These are phyloP conservation scores for Trochalopteron elliotii DNA, from an alignment of 2,113 vertebrate species.

Conservation along the genomic window DNA sequence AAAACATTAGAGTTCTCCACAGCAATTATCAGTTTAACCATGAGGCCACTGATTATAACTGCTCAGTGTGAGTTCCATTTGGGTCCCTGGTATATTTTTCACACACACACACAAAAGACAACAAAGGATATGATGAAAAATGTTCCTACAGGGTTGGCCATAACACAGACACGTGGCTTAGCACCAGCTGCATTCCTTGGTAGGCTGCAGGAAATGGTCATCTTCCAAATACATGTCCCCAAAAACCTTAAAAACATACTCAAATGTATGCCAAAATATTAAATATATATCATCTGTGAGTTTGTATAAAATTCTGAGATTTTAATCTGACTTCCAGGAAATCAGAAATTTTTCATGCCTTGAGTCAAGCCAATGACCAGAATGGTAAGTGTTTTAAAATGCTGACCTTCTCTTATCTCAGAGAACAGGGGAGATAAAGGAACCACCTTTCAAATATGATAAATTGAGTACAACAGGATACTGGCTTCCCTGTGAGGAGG, in stretches of 20 bases:
- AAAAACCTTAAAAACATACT: neutral
- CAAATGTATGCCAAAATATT: neutral
- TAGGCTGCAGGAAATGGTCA: neutral
- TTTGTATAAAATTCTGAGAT: neutral
- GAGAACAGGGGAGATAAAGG: neutral
- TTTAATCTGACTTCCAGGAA: neutral
- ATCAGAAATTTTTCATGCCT: neutral
- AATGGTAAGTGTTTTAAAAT: neutral
- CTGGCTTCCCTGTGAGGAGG: neutral
- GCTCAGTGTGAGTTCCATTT: neutral
- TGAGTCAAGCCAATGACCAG: neutral
- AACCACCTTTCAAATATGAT: neutral
- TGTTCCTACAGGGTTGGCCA: neutral
- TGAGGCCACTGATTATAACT: neutral
- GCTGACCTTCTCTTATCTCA: neutral
- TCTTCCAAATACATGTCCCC: neutral
- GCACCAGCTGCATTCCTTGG: neutral
- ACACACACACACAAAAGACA: neutral
- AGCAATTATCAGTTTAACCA: neutral
- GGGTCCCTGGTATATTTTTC: neutral
- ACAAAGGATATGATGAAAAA: neutral
- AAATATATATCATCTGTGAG: neutral
- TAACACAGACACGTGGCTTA: neutral
- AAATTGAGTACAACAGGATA: neutral
- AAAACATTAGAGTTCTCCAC: conserved; percentile 36